Base-by-base conservation (phyloP, 2,888 invertebrate genomes). In the Entomobrya multifasciata region DNA sequence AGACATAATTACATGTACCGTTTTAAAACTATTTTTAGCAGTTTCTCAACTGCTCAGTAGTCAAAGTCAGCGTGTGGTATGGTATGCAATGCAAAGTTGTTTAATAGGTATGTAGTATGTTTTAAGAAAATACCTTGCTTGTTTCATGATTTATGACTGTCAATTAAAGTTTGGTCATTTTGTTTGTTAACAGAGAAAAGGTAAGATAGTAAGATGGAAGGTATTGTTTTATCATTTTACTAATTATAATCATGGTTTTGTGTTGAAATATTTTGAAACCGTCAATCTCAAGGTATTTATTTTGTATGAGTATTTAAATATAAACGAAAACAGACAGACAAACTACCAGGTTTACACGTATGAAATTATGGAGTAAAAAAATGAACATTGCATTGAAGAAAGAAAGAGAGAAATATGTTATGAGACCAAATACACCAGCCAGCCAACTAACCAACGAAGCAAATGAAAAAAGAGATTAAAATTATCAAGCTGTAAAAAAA, bases 121-220 rank as follows among this genome's bases (percentile, higher is more conserved):
- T n/a, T n/a, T n/a, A n/a, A n/a, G n/a, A n/a, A n/a, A n/a, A n/a
- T n/a, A n/a, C n/a, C n/a, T n/a, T n/a, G 76, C 36, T 36, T 36
- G 76, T 76, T 76, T 57, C 13, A 41, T 76, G 55, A 76, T 76
- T 76, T 76, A 74, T 30, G 52, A 76, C 49, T 27, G n/a, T n/a
- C n/a, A n/a, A n/a, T n/a, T n/a, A n/a, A n/a, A n/a, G n/a, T 20
- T n/a, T 41, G 11, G 67, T 44, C 10, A 72, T 72, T 72, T 72
- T n/a, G 30, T n/a, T 49, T 70, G 8, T 49, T 17, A 25, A 41
- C 17, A 65, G n/a, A n/a, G n/a, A n/a, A n/a, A n/a, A n/a, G n/a
- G n/a, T n/a, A n/a, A n/a, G n/a, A n/a, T n/a, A n/a, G n/a, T n/a
- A n/a, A n/a, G n/a, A n/a, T n/a, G n/a, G n/a, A n/a, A n/a, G n/a